Evolutionary conservation across 2,113 vertebrate genomes (phyloP).

Genomic region (Carassius auratus): DNA sequence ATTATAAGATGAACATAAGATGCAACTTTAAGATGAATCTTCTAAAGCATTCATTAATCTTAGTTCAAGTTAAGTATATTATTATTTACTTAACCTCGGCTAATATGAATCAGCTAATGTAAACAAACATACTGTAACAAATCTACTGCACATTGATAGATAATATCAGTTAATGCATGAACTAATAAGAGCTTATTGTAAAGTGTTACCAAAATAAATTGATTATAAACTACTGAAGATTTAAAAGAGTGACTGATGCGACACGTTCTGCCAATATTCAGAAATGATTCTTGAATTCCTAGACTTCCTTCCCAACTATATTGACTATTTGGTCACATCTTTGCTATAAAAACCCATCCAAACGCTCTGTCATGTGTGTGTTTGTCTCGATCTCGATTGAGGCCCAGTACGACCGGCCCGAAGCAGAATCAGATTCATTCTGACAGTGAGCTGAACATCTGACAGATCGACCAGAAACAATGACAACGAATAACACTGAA

Average conservation of each 20-base stretch:
- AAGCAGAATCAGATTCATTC: not conserved
- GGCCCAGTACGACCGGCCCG: not conserved
- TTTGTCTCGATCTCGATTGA: not conserved
- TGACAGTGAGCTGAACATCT: not conserved
- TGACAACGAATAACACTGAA: conserved; percentile 41
- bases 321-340: not conserved
- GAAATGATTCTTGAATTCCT: not conserved
- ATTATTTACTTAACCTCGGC: not conserved
- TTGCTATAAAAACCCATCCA: not conserved
- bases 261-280: not conserved
- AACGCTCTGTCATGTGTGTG: not conserved
- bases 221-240: not conserved
- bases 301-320: not conserved
- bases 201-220: too few relatives aligned
- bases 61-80: not conserved
- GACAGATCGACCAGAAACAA: conserved; percentile 42
- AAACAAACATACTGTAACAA: too few relatives aligned
- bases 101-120: too few relatives aligned
- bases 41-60: not conserved
- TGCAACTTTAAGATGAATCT: not conserved
- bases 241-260: not conserved
- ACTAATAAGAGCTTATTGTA: too few relatives aligned
- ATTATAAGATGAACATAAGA: not conserved
- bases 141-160: not conserved
- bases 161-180: too few relatives aligned